Evolutionary conservation across 2,888 invertebrate genomes (phyloP).

Genomic region (Melanophora roralis): DNA sequence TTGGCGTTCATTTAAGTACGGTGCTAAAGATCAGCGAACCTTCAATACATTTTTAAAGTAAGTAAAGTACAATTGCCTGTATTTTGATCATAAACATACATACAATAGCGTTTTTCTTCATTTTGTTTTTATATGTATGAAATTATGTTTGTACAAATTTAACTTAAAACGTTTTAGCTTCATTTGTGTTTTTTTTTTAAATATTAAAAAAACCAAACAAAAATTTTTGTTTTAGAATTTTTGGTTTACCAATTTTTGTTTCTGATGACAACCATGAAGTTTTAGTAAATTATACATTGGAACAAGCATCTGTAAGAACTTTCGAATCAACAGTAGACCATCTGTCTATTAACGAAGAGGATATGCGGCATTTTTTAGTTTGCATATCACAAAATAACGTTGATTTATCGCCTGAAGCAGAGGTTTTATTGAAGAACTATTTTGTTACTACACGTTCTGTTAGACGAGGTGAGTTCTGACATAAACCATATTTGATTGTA

Average conservation of each 20-base stretch:
- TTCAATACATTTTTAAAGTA: conserved; percentile 74
- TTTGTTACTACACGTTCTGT: conserved; percentile 76
- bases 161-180: too few relatives aligned
- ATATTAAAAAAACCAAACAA: too few relatives aligned
- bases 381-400: conserved; percentile 68
- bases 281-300: conserved; percentile 70
- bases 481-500: too few relatives aligned
- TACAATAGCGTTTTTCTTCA: too few relatives aligned
- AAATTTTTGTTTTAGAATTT: too few relatives aligned
- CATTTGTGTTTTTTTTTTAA: too few relatives aligned
- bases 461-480: conserved; percentile 74
- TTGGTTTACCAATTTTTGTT: conserved; percentile 74
- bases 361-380: conserved; percentile 69
- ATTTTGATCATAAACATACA: too few relatives aligned
- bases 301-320: conserved; percentile 63
- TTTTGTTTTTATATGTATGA: too few relatives aligned
- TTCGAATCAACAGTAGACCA: conserved; percentile 66
- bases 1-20: conserved; percentile 70
- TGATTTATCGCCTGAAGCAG: conserved; percentile 70
- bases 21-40: conserved; percentile 68
- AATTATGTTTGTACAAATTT: too few relatives aligned
- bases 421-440: conserved; percentile 76
- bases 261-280: conserved; percentile 68
- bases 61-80: conserved; percentile 49
- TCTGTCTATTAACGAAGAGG: conserved; percentile 70